Conservation (phyloP, 2,113 vertebrate genomes). For the Scytalopus superciliaris region DNA sequence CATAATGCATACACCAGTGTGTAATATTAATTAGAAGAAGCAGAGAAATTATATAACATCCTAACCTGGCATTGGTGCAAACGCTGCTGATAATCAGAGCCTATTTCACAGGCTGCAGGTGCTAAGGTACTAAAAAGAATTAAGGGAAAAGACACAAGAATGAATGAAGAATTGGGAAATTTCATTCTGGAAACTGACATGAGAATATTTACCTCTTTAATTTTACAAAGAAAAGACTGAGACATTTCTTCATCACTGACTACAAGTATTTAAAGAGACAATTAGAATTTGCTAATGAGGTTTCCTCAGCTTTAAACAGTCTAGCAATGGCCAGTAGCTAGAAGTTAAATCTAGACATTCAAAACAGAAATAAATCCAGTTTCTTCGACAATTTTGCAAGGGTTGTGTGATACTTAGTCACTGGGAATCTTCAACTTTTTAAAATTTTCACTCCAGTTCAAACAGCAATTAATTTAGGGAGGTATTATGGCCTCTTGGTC, state of each 20-base stretch:
- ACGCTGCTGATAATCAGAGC: background rate
- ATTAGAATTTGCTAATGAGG: background rate
- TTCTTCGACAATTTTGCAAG: background rate
- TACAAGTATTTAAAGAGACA: background rate
- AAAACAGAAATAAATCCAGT: background rate
- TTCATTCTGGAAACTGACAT: background rate
- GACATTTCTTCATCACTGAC: background rate
- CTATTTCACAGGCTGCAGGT: background rate
- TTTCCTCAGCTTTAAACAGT: background rate
- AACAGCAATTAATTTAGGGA: background rate
- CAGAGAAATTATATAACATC: background rate
- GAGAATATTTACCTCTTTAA: background rate
- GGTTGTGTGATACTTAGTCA: background rate
- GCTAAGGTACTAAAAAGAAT: background rate
- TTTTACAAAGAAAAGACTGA: background rate
- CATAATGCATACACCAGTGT: background rate
- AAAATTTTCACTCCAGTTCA: background rate
- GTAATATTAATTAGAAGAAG: background rate
- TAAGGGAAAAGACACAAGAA: background rate
- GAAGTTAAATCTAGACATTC: background rate
- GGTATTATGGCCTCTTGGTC: background rate
- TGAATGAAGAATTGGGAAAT: background rate
- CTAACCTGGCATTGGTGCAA: background rate
- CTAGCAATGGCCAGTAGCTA: background rate
- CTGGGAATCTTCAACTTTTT: background rate